phyloP scores from a whole-genome alignment of 2,797 vertebrate species.

The Sebastes steindachneri region DNA sequence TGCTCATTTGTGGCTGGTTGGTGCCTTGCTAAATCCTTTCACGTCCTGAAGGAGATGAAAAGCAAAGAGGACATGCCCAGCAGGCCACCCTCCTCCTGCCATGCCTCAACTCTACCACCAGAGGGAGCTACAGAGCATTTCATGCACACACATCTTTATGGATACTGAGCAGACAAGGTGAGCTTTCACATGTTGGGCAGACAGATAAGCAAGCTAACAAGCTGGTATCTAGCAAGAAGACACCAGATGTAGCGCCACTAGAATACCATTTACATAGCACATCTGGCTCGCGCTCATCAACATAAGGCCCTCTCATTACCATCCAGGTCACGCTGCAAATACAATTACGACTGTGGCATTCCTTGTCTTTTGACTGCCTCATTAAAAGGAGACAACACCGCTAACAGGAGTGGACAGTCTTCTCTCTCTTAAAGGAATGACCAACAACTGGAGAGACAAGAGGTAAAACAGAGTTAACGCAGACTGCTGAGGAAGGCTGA shows the following conservation, averaged over 20 bases:
- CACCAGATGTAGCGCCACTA: neutral
- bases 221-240: neutral
- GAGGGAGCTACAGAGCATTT: slow-evolving; percentile 36
- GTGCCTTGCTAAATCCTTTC: neutral
- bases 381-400: neutral
- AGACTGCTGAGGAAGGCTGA: slow-evolving; percentile 21
- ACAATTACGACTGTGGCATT: neutral
- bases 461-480: neutral
- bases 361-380: neutral
- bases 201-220: neutral
- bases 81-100: neutral
- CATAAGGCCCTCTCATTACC: neutral
- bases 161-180: neutral
- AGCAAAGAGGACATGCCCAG: neutral
- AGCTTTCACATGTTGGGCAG: neutral
- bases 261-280: neutral
- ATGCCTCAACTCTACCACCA: slow-evolving; percentile 15
- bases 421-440: neutral
- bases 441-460: neutral
- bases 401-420: neutral
- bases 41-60: neutral
- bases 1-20: neutral
- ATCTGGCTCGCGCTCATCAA: slow-evolving; percentile 18
- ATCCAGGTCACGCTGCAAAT: neutral
- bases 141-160: neutral